Base-by-base conservation (phyloP, 2,888 invertebrate genomes). In the Drosophila neonasuta region DNA sequence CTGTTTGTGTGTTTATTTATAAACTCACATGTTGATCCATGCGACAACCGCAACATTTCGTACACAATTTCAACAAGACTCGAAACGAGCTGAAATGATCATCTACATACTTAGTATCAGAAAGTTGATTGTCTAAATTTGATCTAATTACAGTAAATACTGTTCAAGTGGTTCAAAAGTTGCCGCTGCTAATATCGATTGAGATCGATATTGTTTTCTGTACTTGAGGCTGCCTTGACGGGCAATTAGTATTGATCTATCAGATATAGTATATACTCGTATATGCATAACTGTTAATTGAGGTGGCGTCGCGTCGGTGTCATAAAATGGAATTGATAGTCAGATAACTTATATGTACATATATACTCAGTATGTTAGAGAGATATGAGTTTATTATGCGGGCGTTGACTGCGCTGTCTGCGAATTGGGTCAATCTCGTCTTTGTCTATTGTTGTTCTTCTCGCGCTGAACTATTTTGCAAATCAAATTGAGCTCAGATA, bases 61-160 rank as follows among this genome's bases (percentile, higher is more conserved):
- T 78, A 68, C 80, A 64, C 62, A 57, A 71, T 86, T 82, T 77
- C 80, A 75, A 68, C 44, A 63, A 73, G 59, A 72, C 72, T 61
- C 48, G 7, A 54, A 3, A 10, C 42, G n/a, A 34, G 13, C 36
- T 10, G 29, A 39, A 41, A 41, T 34, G 34, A 45, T 46, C 39
- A 42, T 41, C 24, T 6, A 24, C 24, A 24, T 24, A 24, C 24
- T 10, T 10, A 10, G 54, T 42, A 30, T 20, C 29, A 11, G 11
- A 29, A n/a, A 15, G 30, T 17, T 52, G 29, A 9, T 20, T 29
- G 30, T 49, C 8, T 15, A 46, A 60, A 42, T 24, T 52, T 60
- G 17, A 34, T 42, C 51, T 48, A 60, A 41, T 52, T 39, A 41
- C 13, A 50, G 32, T 50, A 44, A 11, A 20, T 10, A 3, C 29